Evolutionary conservation across 1,140 invertebrate species (phyloP), one percentile per base, ranked within the genome.

Genomic region (Lysiphlebus fabarum): DNA sequence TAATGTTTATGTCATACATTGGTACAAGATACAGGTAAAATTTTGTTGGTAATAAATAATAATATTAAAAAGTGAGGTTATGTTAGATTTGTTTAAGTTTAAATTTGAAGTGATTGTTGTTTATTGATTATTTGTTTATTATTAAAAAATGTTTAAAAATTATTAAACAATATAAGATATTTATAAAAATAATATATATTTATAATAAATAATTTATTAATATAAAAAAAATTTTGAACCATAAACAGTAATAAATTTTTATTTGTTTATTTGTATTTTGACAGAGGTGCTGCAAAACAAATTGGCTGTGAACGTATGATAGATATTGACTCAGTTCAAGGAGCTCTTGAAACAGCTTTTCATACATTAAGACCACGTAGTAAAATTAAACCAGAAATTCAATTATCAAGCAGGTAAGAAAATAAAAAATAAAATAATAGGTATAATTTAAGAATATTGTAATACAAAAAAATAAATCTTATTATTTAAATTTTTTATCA

Each of bases 341-440:
- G 87, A 43, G 76, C 81, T 53, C 65, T 88, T 64, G 87, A 89
- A 77, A 69, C 82, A 68, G 85, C 78, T 26, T 80, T 84, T 34
- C 64, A 48, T 40, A 7, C 66, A 14, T 80, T 80, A 64, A 75
- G 79, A 59, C 83, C 58, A 1, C 42, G 26, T 8, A 54, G 58
- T 49, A 26, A 2, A 17, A 36, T 33, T 6, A 34, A 11, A 10
- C 58, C 85, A 43, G 65, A 67, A 44, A 61, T 87, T 6, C 63
- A 62, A n/a, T 69, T 84, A 36, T 86, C 86, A 34, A 88, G 86
- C 79, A 84, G 87, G 87, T 88, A 76, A 2, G 33, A 56, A 55
- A 61, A 48, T 12, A 47, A 12, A 40, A 9, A 9, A 40, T 6
- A 40, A 40, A 9, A 9, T 9, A 40, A 40, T 9, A 9, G 38